Percentiles rank a stretch among this genome's conserved stretches.
phyloP scores from a whole-genome alignment of 2,888 invertebrate species.

The Ophioninae sp. region DNA sequence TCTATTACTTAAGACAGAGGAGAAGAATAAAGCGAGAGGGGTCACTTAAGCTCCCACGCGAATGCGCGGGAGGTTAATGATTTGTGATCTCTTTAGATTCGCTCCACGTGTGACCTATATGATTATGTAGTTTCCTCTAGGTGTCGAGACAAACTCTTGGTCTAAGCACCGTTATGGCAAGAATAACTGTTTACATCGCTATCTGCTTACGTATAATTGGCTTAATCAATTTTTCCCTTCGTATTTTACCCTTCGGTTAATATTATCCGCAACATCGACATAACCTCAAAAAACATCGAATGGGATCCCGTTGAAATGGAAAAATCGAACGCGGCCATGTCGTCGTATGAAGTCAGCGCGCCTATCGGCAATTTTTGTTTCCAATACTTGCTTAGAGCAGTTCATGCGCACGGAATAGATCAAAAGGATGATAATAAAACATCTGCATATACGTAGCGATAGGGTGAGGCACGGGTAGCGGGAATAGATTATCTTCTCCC shows the following conservation, averaged over 20 bases:
- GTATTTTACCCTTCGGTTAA: background rate
- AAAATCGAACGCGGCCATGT: background rate
- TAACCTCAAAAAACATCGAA: slow-evolving; percentile 11
- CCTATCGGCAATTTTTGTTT: slow-evolving; percentile 6
- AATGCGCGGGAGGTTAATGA: slow-evolving; percentile 22
- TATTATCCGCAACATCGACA: background rate
- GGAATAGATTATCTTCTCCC: background rate
- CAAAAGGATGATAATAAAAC: background rate
- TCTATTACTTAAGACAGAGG: background rate
- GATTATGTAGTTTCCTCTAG: slow-evolving; percentile 10
- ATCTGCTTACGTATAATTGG: background rate
- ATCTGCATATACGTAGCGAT: background rate
- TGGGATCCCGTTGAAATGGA: background rate
- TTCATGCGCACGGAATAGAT: background rate
- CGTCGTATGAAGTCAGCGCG: background rate
- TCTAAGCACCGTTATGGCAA: background rate
- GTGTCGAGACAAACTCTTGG: background rate
- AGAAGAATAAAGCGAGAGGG: slow-evolving; percentile 19
- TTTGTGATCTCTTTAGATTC: slow-evolving; percentile 21
- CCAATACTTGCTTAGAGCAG: slow-evolving; percentile 6
- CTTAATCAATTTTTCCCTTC: background rate
- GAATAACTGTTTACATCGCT: background rate
- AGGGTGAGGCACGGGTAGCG: background rate
- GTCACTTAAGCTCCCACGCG: slow-evolving; percentile 22
- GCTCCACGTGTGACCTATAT: slow-evolving; percentile 25